Percentiles rank a stretch among this genome's conserved stretches.
phyloP scores from a whole-genome alignment of 1,140 invertebrate species.

The Solenopsis invicta region DNA sequence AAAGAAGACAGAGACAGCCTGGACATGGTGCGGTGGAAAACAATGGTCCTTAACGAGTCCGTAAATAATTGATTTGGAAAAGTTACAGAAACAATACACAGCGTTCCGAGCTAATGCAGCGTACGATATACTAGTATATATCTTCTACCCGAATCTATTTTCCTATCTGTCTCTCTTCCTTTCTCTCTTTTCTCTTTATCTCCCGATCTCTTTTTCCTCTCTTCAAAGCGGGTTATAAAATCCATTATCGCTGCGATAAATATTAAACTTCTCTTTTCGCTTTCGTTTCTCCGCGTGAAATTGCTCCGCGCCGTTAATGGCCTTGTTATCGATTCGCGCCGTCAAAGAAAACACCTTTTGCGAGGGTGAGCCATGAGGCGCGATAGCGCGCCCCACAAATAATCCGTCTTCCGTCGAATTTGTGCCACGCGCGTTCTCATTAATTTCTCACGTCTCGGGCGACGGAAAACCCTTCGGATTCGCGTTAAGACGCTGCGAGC shows the following conservation, averaged over 20 bases:
- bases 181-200: neutral
- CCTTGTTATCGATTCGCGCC: slow-evolving; percentile 73
- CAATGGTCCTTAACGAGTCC: slow-evolving; percentile 69
- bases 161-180: slow-evolving; percentile 8
- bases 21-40: slow-evolving; percentile 44
- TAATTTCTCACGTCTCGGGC: slow-evolving; percentile 60
- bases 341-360: slow-evolving; percentile 65
- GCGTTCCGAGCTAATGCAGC: slow-evolving; percentile 63
- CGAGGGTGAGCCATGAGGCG: slow-evolving; percentile 43
- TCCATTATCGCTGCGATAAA: slow-evolving; percentile 76
- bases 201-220: neutral
- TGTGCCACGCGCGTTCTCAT: slow-evolving; percentile 48
- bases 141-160: slow-evolving; percentile 2
- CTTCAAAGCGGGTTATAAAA: slow-evolving; percentile 74
- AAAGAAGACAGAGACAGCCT: neutral
- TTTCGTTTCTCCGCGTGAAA: slow-evolving; percentile 73
- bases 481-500: slow-evolving; percentile 32
- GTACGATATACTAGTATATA: slow-evolving; percentile 1
- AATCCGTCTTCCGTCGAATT: slow-evolving; percentile 55
- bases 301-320: slow-evolving; percentile 73
- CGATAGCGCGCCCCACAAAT: slow-evolving; percentile 41
- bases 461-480: slow-evolving; percentile 29
- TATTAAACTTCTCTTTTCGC: slow-evolving; percentile 75
- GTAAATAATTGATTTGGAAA: slow-evolving; percentile 75
- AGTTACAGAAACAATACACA: slow-evolving; percentile 72